These are phyloP conservation scores for Dolichallabes microphthalmus DNA, from an alignment of 2,113 vertebrate genomes.

Conservation along the genomic window DNA sequence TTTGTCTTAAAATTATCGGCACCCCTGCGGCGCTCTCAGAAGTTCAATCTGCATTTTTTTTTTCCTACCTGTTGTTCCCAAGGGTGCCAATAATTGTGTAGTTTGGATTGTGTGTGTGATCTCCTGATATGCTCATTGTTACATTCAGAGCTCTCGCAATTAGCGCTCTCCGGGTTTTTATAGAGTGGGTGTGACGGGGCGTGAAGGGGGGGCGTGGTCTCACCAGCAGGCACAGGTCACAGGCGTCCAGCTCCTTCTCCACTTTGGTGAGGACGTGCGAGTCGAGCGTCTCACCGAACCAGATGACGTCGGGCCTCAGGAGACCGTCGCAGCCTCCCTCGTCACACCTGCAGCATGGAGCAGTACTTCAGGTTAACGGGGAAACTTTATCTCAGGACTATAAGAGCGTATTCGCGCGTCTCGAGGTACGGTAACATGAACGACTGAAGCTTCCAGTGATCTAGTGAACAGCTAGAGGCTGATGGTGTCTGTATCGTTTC, in stretches of 20 bases:
- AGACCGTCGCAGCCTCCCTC: constrained; percentile 81
- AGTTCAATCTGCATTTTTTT: too few species aligned
- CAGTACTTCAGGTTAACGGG: not conserved
- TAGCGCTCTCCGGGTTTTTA: not conserved
- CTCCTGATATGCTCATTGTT: not conserved
- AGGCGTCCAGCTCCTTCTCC: constrained; percentile 87
- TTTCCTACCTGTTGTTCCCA: too few species aligned
- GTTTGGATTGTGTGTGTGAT: not conserved
- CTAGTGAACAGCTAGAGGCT: not conserved
- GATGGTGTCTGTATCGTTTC: not conserved
- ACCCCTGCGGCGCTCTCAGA: too few species aligned
- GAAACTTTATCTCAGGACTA: too few species aligned
- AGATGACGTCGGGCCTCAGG: constrained; percentile 90
- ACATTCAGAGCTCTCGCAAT: not conserved
- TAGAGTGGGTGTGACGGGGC: not conserved
- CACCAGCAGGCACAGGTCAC: constrained; percentile 94
- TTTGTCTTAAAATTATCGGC: too few species aligned
- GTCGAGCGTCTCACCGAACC: constrained; percentile 95
- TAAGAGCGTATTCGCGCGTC: too few species aligned
- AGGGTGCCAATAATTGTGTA: too few species aligned
- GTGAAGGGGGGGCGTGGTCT: constrained; percentile 54
- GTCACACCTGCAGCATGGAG: constrained; percentile 75
- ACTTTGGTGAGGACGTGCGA: constrained; percentile 83
- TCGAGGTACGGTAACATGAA: not conserved
- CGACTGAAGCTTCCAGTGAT: not conserved